phyloP scores from a whole-genome alignment of 2,888 invertebrate genomes.

The Villa cingulata region DNA sequence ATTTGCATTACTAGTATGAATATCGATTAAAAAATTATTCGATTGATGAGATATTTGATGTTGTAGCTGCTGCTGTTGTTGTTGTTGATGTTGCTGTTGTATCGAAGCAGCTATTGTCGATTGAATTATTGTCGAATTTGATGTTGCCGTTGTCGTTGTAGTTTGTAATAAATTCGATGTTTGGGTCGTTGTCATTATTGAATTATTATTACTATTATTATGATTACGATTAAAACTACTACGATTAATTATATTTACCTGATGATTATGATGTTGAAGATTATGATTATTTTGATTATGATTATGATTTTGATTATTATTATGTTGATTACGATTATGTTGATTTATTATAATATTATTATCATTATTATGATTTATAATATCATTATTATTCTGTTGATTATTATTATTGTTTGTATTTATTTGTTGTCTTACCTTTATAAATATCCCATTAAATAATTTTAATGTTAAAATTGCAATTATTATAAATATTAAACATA shows the following conservation, averaged over 20 bases:
- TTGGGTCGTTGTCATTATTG: background rate
- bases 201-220: conserved; percentile 11
- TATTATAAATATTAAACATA: conserved; percentile 32
- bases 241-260: no score
- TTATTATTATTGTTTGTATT: conserved; percentile 12
- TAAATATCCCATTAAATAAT: conserved; percentile 33
- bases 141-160: conserved; percentile 18
- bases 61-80: background rate
- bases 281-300: conserved; percentile 14
- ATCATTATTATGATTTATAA: conserved; percentile 5
- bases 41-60: background rate
- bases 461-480: conserved; percentile 33
- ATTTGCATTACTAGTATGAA: conserved; percentile 1
- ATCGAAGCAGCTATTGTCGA: conserved; percentile 21
- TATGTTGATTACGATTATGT: conserved; percentile 10
- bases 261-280: background rate
- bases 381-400: conserved; percentile 9
- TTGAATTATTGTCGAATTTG: conserved; percentile 28
- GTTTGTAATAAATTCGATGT: conserved; percentile 3
- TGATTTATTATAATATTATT: background rate
- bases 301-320: background rate
- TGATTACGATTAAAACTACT: conserved; percentile 3
- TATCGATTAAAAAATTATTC: background rate
- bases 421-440: conserved; percentile 29
- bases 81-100: conserved; percentile 10